Evolutionary conservation across 2,113 vertebrate species (phyloP), one percentile per base, ranked within the genome.

Genomic region (Cheilinus undulatus): DNA sequence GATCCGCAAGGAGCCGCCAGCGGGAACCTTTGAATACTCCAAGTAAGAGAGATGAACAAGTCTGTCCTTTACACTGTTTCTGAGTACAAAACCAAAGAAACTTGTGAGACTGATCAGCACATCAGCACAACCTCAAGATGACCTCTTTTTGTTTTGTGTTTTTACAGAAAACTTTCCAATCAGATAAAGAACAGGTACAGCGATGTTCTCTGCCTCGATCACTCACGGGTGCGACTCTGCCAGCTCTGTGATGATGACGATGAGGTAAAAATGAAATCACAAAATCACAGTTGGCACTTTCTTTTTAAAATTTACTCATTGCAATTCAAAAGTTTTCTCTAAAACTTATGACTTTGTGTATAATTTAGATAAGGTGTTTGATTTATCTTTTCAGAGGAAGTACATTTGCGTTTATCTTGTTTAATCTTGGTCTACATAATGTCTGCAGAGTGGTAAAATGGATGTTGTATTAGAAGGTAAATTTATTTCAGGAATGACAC

Each of bases 101-200:
- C 34, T 27, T 5, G 2, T 2, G 3, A 32, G 27, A 36, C n/a
- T 3, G 27, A 61, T 30, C 11, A 40, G n/a, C 32, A 11, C 28
- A 42, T 27, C 15, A 42, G 24, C n/a, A 1, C 34, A 32, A 6
- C 36, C 15, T 64, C 43, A 15, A 27, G 2, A 3, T 50, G n/a
- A 15, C 28, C 13, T 75, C 10, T 43, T 27, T 10, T 6, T 79
- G 9, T 63, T 20, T 43, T 45, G 10, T 50, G 3, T 36, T 20
- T 76, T 77, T 51, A 36, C 86, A 94, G 94, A 79, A 93, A 92
- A 86, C 66, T 92, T 45, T 83, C 88, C 63, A 95, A 95, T 91
- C 94, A 95, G 83, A 88, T 93, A n/a, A 95, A 94, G 86, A 95
- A 95, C 85, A 81, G 94, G 78, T 95, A 95, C 91, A 95, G 94